These are phyloP conservation scores for Chrysocyon brachyurus DNA, from an alignment of 2,797 vertebrate genomes.

Conservation along the genomic window DNA sequence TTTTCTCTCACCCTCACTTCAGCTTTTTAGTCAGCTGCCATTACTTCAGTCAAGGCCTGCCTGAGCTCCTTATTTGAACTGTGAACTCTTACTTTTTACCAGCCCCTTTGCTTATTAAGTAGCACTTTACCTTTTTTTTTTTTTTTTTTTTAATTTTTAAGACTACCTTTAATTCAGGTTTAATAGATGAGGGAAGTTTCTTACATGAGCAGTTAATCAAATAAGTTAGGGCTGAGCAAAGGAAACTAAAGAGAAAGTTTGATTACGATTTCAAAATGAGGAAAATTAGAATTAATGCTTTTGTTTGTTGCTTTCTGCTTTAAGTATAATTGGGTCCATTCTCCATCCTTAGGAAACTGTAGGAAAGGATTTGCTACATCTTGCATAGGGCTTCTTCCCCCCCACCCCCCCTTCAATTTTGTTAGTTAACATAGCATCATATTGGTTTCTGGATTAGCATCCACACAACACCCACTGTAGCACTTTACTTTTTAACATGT, in stretches of 20 bases:
- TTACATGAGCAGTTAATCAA: background rate
- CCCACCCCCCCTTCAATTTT: background rate
- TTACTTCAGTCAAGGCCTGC: background rate
- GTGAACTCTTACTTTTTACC: background rate
- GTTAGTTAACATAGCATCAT: background rate
- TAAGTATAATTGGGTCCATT: background rate
- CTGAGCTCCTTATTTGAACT: background rate
- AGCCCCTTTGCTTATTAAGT: background rate
- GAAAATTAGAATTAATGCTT: background rate
- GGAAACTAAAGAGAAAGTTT: conserved; percentile 3
- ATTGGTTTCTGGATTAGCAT: background rate
- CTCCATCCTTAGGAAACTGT: background rate
- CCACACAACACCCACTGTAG: background rate
- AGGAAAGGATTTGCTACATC: background rate
- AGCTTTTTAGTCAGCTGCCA: background rate
- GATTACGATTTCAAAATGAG: background rate
- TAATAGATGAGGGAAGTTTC: background rate
- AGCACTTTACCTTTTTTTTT: background rate
- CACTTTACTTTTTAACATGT: background rate
- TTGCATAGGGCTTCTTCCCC: background rate
- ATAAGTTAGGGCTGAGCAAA: background rate
- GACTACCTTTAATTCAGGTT: background rate
- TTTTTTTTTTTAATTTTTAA: background rate
- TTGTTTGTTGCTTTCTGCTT: background rate
- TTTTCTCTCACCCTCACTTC: background rate